Evolutionary conservation across 2,113 vertebrate species (phyloP).

Genomic region (Acrocephalus arundinaceus): DNA sequence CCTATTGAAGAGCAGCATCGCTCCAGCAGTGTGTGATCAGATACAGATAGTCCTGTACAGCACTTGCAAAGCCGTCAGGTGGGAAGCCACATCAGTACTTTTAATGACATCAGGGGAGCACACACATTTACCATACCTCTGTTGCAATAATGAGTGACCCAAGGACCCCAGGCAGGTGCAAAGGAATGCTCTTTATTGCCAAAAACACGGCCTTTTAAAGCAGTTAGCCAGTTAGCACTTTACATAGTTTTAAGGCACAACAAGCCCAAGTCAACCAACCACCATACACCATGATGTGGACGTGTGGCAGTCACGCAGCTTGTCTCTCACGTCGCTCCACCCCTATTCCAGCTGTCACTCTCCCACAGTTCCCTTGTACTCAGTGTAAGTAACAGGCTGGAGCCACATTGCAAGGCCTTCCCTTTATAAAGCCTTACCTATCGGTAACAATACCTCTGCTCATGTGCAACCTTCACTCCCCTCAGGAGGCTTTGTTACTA

Average conservation of each 20-base stretch:
- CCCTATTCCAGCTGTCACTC: not conserved
- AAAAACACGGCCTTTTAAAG: not conserved
- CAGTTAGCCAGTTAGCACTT: not conserved
- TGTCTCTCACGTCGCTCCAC: not conserved
- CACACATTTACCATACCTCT: not conserved
- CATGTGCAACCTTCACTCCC: not conserved
- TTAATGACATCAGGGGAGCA: not conserved
- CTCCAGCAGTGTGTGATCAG: not conserved
- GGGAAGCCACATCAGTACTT: not conserved
- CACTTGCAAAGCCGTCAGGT: not conserved
- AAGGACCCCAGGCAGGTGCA: not conserved
- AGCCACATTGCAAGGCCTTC: no score
- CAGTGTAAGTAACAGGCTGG: not conserved
- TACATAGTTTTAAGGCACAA: not conserved
- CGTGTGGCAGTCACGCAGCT: not conserved
- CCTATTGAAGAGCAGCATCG: not conserved
- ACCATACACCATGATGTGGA: not conserved
- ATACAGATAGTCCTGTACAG: fast-evolving
- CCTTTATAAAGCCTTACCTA: not conserved
- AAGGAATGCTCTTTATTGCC: not conserved
- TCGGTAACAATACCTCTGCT: not conserved
- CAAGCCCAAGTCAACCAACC: not conserved
- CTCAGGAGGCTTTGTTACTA: not conserved
- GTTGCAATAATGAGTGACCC: fast-evolving
- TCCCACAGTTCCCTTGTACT: not conserved